These are phyloP conservation scores for Drosophila quinaria DNA, from an alignment of 2,888 invertebrate genomes.

Conservation along the genomic window DNA sequence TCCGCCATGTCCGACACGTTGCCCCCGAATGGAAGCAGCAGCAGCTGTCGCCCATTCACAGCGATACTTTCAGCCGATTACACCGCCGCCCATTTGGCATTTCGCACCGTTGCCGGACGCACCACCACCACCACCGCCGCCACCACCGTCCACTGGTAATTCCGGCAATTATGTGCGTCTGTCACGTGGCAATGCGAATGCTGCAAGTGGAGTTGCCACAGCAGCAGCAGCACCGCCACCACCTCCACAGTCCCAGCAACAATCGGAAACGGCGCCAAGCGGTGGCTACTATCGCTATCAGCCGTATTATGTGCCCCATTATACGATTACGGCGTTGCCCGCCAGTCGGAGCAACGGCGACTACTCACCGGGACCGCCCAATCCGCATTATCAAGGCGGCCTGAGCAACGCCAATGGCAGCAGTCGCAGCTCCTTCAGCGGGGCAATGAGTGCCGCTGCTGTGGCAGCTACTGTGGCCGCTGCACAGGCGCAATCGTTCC, in stretches of 20 bases:
- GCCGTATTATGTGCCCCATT: constrained; percentile 72
- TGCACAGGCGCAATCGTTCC: constrained; percentile 67
- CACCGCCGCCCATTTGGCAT: constrained; percentile 69
- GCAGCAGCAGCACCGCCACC: constrained; percentile 10
- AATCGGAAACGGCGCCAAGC: constrained; percentile 20
- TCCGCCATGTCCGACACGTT: constrained; percentile 51
- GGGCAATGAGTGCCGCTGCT: constrained; percentile 71
- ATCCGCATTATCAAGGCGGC: constrained; percentile 71
- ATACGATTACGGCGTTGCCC: constrained; percentile 65
- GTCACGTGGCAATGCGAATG: constrained; percentile 19
- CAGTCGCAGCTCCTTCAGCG: constrained; percentile 72
- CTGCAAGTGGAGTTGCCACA: constrained; percentile 13
- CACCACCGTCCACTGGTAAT: constrained; percentile 8
- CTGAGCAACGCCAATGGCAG: constrained; percentile 58
- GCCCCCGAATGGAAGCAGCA: constrained; percentile 61
- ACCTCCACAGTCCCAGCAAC: constrained; percentile 3
- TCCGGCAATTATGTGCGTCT: constrained; percentile 34
- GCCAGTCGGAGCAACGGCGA: constrained; percentile 41
- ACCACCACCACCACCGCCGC: constrained; percentile 25
- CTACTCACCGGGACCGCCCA: constrained; percentile 44
- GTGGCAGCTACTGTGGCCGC: constrained; percentile 70
- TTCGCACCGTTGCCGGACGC: constrained; percentile 20
- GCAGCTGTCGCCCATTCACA: constrained; percentile 59
- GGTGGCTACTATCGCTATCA: constrained; percentile 66
- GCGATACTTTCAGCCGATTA: constrained; percentile 70